Base-by-base conservation (phyloP, 2,888 invertebrate species). In the Fissipunctia ypsillon region DNA sequence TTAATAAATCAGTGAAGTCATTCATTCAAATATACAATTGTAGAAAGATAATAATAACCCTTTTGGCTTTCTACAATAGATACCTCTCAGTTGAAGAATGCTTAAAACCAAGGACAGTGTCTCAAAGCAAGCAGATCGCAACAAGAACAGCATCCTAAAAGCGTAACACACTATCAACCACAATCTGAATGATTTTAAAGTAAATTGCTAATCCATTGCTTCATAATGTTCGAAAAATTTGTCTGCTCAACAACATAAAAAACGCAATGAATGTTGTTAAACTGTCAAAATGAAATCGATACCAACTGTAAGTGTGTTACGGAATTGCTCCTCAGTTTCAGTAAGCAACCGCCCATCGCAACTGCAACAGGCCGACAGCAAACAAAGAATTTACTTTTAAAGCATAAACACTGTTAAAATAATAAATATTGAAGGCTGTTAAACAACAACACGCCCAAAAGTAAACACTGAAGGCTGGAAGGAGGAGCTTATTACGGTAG, bases 401-500 rank as follows among this genome's bases (percentile, higher is more conserved):
- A 79, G 50, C 50, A 43, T 61, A 65, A 72, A 73, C 65, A 84
- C 45, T 52, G 60, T 59, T 74, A 71, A 80, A 81, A 57, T 73
- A 76, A 78, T 81, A 87, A 87, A 86, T 80, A 84, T 78, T 79
- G 50, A 76, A 86, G 74, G 71, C 76, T 80, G 80, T 72, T 79
- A 84, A 86, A 87, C 84, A 88, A 88, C 84, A 87, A 84, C 84
- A 84, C 75, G 85, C 68, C 81, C 78, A 88, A 81, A 80, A 78
- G 86, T 86, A 85, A 84, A 89, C 84, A 84, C 76, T 86, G 80
- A 79, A 84, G 74, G 66, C 73, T 73, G 56, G 73, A 77, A 87
- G 85, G 86, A 86, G 85, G 89, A 88, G 88, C 91, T 90, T 89
- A 90, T 88, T 90, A 84, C 88, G 87, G 89, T 88, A 89, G 90